A percentile compares a stretch with the other conserved stretches of the same genome.
Evolutionary conservation across 2,797 vertebrate species (phyloP).

Genomic region (Gambusia yucatana): DNA sequence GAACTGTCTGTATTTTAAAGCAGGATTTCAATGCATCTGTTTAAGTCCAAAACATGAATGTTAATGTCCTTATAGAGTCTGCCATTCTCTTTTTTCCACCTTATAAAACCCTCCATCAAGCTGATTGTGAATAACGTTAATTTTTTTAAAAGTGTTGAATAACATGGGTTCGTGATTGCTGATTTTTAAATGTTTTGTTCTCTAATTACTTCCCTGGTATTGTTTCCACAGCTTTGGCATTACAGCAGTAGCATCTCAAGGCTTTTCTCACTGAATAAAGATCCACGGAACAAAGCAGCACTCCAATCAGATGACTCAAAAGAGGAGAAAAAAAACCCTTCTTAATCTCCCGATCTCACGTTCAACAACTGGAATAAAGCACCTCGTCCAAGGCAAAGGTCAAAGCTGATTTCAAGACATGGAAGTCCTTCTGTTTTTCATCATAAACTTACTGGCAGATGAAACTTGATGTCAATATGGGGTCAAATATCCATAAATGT

Average conservation of each 20-base stretch:
- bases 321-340: constrained; percentile 60
- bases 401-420: constrained; percentile 57
- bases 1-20: constrained; percentile 67
- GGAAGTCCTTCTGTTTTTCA: constrained; percentile 52
- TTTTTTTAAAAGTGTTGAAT: background rate
- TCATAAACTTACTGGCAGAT: constrained; percentile 47
- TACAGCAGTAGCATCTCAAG: constrained; percentile 62
- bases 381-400: constrained; percentile 56
- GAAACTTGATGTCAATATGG: constrained; percentile 60
- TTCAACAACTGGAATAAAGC: constrained; percentile 55
- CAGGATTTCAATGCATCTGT: constrained; percentile 84
- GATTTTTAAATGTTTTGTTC: constrained; percentile 24
- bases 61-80: constrained; percentile 64
- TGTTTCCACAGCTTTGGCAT: constrained; percentile 76
- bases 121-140: background rate
- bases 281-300: constrained; percentile 67
- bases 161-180: background rate
- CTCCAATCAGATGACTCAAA: constrained; percentile 70
- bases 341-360: constrained; percentile 60
- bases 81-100: constrained; percentile 7
- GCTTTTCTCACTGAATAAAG: constrained; percentile 71
- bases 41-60: constrained; percentile 79
- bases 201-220: constrained; percentile 50
- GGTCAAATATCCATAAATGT: constrained; percentile 45
- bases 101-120: constrained; percentile 1